Conservation (phyloP, 2,113 vertebrate species). For the Lycaon pictus region DNA sequence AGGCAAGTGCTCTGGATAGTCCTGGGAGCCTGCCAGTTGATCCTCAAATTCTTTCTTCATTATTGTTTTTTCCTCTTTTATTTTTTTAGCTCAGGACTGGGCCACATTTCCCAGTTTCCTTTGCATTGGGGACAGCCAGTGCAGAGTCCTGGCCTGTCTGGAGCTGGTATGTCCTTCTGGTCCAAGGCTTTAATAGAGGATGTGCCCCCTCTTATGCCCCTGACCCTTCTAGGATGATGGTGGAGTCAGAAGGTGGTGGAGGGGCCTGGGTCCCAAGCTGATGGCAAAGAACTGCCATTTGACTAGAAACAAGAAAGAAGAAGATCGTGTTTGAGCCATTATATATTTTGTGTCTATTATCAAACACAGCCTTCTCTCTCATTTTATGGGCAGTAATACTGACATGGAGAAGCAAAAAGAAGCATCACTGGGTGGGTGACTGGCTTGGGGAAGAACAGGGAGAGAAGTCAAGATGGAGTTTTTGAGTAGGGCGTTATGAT, state of each 20-base stretch:
- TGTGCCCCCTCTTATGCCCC: rapidly evolving
- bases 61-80: not conserved
- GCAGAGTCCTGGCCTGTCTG: no score
- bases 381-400: not conserved
- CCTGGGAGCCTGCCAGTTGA: not conserved
- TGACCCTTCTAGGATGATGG: not conserved
- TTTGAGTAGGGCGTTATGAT: not conserved
- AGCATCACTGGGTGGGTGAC: no score
- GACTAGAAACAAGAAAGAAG: not conserved
- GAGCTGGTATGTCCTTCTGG: no score
- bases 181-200: no score
- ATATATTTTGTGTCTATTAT: not conserved
- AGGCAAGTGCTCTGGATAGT: not conserved
- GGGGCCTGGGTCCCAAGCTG: not conserved
- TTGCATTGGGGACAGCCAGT: not conserved
- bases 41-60: not conserved
- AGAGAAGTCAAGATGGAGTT: not conserved
- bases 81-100: not conserved
- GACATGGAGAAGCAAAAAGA: not conserved
- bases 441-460: not conserved
- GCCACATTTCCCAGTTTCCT: not conserved
- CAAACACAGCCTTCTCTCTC: not conserved
- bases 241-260: not conserved
- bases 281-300: not conserved
- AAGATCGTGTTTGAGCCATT: not conserved